Conservation (phyloP, 2,888 invertebrate genomes). For the Seira sanloemensis region DNA sequence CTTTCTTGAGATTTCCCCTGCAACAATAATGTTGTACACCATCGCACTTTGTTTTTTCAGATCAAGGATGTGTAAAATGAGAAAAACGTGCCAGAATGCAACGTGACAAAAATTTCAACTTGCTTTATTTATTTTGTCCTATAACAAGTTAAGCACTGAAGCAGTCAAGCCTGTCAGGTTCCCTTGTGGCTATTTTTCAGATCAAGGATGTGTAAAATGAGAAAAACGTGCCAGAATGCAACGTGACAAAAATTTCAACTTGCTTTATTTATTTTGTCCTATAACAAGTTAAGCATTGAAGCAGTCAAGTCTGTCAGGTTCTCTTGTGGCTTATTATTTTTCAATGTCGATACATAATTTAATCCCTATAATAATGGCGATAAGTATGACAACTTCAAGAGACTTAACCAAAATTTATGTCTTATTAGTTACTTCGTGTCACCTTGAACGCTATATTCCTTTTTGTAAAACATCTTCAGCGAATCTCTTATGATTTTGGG, state of each 20-base stretch:
- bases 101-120: neutral
- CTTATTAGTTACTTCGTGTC: neutral
- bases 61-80: constrained; percentile 37
- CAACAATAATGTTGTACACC: too few species aligned
- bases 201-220: constrained; percentile 37
- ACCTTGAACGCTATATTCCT: neutral
- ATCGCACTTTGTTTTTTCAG: too few species aligned
- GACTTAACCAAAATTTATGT: neutral
- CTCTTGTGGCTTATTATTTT: constrained; percentile 13
- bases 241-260: neutral
- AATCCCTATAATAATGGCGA: neutral
- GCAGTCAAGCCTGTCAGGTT: too few species aligned
- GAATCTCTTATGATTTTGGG: neutral
- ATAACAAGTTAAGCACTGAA: neutral
- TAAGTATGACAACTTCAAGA: neutral
- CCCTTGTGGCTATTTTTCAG: constrained; percentile 22
- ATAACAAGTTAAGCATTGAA: neutral
- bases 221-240: constrained; percentile 39
- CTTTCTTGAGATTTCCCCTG: neutral
- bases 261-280: neutral
- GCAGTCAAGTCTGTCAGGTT: too few species aligned
- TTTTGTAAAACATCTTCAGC: neutral
- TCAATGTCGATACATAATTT: constrained; percentile 1
- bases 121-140: neutral
- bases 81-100: constrained; percentile 39